Evolutionary conservation across 2,888 invertebrate genomes (phyloP), one percentile per base, ranked within the genome.

Genomic region (Drosophila pegasa): DNA sequence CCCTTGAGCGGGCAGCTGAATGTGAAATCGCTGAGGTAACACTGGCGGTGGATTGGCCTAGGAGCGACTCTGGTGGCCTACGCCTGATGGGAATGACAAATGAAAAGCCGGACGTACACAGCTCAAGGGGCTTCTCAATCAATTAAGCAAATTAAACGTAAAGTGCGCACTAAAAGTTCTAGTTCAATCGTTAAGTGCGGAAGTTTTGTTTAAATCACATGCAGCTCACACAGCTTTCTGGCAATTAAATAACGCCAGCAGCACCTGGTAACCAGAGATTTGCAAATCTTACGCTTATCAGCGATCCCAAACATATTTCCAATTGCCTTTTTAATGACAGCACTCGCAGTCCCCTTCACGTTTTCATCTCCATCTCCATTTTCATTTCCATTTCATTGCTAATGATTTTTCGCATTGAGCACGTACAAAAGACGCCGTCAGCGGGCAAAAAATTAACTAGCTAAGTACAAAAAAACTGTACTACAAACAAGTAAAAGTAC

Each of bases 101-200:
- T 75, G 76, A 54, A 56, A 43, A 29, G 33, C 52, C 68, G 63
- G 63, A 72, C 50, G n/a, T 33, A 68, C 38, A 40, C 27, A 35
- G 16, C 38, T 43, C 22, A 29, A 22, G 29, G 16, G 31, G 37
- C 33, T 45, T 35, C 37, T 58, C 60, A 54, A 61, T 76, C 75
- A 75, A 76, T 75, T 75, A 75, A 48, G 55, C 40, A 69, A 76
- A 75, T 76, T 69, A 72, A 69, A 64, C 35, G 14, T 14, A 47
- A 56, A 65, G 48, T 56, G 45, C 59, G 51, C 65, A 40, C 33
- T 54, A 31, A 43, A 45, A 54, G 27, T 56, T 61, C 47, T 25
- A 47, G 8, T 38, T 45, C 7, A n/a, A 12, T 18, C 47, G 20
- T 35, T 18, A 8, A 51, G 9, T 50, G 41, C 59, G 71, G 72